phyloP scores from a whole-genome alignment of 2,797 vertebrate species.

The Rhadinocentrus ornatus region DNA sequence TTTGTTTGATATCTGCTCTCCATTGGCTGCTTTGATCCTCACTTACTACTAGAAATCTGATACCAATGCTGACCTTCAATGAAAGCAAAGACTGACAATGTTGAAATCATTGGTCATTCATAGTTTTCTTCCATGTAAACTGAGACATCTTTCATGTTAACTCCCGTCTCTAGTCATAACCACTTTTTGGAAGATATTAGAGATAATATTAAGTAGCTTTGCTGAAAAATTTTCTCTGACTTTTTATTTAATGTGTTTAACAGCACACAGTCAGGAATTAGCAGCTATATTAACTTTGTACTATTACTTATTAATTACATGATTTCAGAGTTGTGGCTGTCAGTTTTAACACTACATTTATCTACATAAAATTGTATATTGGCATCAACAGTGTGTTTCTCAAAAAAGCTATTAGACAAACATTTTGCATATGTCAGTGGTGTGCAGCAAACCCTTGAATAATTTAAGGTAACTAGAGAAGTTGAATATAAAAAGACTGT shows the following conservation, averaged over 20 bases:
- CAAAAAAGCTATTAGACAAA: no score
- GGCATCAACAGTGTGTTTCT: no score
- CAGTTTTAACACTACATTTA: no score
- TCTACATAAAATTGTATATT: no score
- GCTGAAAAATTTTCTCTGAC: background rate
- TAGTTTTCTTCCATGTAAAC: slow-evolving; percentile 13
- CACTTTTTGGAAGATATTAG: background rate
- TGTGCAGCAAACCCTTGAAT: background rate
- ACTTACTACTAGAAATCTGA: slow-evolving; percentile 42
- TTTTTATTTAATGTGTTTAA: background rate
- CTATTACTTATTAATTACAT: no score
- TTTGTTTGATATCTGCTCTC: slow-evolving; percentile 70
- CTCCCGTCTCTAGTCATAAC: slow-evolving; percentile 2
- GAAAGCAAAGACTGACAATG: slow-evolving; percentile 42
- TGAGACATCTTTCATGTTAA: slow-evolving; percentile 17
- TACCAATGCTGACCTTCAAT: slow-evolving; percentile 43
- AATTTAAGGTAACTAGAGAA: background rate
- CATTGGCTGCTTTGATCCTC: slow-evolving; percentile 57
- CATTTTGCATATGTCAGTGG: no score
- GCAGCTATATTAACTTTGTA: no score
- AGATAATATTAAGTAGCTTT: background rate
- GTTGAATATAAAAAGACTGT: background rate
- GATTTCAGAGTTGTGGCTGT: no score
- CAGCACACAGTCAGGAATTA: background rate
- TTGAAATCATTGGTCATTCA: slow-evolving; percentile 21